Evolutionary conservation across 2,113 vertebrate genomes (phyloP), one percentile per base, ranked within the genome.

Genomic region (Opisthocomus hoazin): DNA sequence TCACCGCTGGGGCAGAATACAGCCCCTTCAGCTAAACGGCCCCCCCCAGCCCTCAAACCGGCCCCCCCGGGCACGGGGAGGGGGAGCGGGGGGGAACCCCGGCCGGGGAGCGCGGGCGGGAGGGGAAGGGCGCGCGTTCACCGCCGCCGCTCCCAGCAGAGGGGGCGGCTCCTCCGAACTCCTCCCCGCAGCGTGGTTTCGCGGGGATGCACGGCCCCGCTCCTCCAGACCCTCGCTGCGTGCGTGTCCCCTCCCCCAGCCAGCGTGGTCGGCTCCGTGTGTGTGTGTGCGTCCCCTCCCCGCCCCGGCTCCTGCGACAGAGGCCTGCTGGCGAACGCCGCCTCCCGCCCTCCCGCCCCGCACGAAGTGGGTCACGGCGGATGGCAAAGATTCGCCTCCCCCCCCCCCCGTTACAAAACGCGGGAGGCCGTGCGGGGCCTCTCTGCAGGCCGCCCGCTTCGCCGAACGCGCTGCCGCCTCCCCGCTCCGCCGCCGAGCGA

Each of bases 181-280:
- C 93, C 93, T 90, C 93, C 93, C 93, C 86, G 57, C 39, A 95
- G 78, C 86, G 86, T 89, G 90, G 90, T 86, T 77, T 39, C 63
- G 69, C 76, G 63, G 15, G 45, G 3, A 22, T 24, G 90, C 63
- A 88, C 69, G 71, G 70, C 75, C 92, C 92, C 82, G 54, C 87
- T 86, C 39, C 82, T 48, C 84, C 63, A 37, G 74, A 81, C 93
- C 89, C 80, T 76, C n/a, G 22, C 89, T 71, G 71, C 79, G 6
- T 36, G 66, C 54, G 54, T 7, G n/a, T 79, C 76, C 90, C 90
- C 90, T 61, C 81, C 76, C 85, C 80, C 85, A 76, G 7, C 45
- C 51, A 45, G 77, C 87, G n/a, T 48, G 92, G 21, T 63, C 37
- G 17, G 50, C 73, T 41, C 61, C n/a, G n/a, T n/a, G n/a, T n/a